A percentile compares a stretch with the other conserved stretches of the same genome.
Conservation (phyloP, 2,888 invertebrate species). For the Plusia festucae region DNA sequence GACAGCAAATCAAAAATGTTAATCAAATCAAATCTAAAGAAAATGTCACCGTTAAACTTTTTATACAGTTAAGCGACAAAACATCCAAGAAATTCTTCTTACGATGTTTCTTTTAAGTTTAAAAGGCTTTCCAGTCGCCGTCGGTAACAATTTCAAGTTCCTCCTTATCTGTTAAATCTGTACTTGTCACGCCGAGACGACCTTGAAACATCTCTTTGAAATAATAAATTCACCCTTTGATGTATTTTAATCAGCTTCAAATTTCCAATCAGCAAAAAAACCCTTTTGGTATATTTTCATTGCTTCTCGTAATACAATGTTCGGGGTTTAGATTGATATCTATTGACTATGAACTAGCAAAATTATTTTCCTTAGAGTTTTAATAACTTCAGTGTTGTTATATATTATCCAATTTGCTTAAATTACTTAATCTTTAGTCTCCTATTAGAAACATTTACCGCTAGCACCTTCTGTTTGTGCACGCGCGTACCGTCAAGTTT, state of each 20-base stretch:
- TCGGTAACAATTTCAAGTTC: slow-evolving; percentile 12
- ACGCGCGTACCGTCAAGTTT: too few relatives aligned
- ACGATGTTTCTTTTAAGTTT: slow-evolving; percentile 3
- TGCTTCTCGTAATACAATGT: background rate
- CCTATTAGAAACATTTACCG: too few relatives aligned
- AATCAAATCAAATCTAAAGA: too few relatives aligned
- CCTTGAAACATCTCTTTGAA: background rate
- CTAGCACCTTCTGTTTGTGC: too few relatives aligned
- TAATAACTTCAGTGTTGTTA: too few relatives aligned
- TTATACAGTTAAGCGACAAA: background rate
- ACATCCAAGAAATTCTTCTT: slow-evolving; percentile 15
- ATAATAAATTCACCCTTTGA: slow-evolving; percentile 1
- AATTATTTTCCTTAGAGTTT: too few relatives aligned
- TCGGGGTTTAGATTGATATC: background rate
- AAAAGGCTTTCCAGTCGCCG: slow-evolving; percentile 1
- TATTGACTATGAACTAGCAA: too few relatives aligned
- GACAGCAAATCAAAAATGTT: too few relatives aligned
- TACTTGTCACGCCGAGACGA: slow-evolving; percentile 7
- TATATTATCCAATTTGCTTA: too few relatives aligned
- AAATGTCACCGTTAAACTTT: slow-evolving; percentile 2
- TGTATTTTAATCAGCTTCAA: too few relatives aligned
- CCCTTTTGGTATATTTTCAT: background rate
- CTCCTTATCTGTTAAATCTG: background rate
- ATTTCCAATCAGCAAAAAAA: background rate
- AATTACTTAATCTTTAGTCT: too few relatives aligned